Evolutionary conservation across 1,140 invertebrate species (phyloP).

Genomic region (Drosophila elegans): DNA sequence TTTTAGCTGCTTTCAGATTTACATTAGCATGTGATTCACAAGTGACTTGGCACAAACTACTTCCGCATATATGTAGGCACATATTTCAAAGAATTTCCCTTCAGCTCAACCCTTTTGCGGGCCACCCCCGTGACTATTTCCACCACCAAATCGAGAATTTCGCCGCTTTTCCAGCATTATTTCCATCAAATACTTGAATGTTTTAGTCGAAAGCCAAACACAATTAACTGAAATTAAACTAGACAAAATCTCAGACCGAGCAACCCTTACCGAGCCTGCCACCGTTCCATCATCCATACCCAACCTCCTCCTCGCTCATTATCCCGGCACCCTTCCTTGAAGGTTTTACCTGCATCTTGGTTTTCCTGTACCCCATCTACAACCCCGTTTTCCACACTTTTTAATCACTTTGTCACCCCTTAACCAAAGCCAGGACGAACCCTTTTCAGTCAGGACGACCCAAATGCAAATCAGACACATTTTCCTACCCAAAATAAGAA

Average conservation of each 20-base stretch:
- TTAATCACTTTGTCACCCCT: constrained; percentile 82
- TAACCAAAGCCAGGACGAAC: constrained; percentile 43
- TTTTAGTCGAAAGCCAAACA: constrained; percentile 72
- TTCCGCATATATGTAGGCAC: constrained; percentile 2
- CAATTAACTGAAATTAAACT: constrained; percentile 83
- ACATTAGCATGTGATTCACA: constrained; percentile 46
- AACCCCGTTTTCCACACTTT: constrained; percentile 63
- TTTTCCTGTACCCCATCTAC: background rate
- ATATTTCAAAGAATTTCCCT: constrained; percentile 46
- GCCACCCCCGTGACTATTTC: constrained; percentile 36
- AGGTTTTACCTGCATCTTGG: constrained; percentile 74
- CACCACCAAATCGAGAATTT: constrained; percentile 59
- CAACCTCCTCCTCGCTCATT: background rate
- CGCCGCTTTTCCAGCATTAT: constrained; percentile 72
- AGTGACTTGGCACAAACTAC: constrained; percentile 56
- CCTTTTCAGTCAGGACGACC: constrained; percentile 53
- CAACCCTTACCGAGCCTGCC: constrained; percentile 59
- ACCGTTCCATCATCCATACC: constrained; percentile 7
- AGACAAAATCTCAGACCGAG: constrained; percentile 57
- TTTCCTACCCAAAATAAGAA: constrained; percentile 65
- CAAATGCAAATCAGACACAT: constrained; percentile 79
- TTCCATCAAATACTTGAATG: constrained; percentile 75
- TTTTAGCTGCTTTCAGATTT: constrained; percentile 18
- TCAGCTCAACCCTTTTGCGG: constrained; percentile 21
- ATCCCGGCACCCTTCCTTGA: constrained; percentile 10